phyloP scores from a whole-genome alignment of 1,140 invertebrate genomes.

The Drosophila kanapiae region DNA sequence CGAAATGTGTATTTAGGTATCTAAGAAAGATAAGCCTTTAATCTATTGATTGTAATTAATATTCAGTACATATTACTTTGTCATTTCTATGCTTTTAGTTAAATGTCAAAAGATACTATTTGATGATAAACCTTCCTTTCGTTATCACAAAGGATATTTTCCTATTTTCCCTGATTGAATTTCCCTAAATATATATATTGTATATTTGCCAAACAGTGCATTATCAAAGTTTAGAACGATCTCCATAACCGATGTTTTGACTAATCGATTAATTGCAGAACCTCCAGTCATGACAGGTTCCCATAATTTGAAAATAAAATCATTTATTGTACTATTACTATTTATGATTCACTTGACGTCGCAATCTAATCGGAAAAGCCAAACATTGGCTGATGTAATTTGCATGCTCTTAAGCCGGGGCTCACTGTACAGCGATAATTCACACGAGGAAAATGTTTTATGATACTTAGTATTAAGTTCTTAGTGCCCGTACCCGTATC shows the following conservation, averaged over 20 bases:
- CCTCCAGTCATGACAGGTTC: not conserved
- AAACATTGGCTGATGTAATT: constrained; percentile 48
- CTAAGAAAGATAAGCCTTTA: no score
- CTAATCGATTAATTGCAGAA: constrained; percentile 5
- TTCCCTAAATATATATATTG: no score
- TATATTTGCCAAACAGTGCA: not conserved
- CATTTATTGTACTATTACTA: not conserved
- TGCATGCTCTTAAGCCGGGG: constrained; percentile 19
- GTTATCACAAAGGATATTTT: not conserved
- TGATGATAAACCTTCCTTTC: not conserved
- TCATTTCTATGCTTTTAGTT: not conserved
- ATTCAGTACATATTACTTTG: not conserved
- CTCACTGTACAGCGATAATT: constrained; percentile 26
- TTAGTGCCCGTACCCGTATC: not conserved
- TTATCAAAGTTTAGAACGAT: not conserved
- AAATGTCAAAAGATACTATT: not conserved
- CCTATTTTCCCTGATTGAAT: no score
- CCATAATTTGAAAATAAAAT: constrained; percentile 12
- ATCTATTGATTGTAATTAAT: no score
- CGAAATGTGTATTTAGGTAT: no score
- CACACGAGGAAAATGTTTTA: not conserved
- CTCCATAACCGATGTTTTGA: not conserved
- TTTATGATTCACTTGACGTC: constrained; percentile 17
- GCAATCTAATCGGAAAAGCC: constrained; percentile 36
- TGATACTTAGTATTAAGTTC: constrained; percentile 4